Evolutionary conservation across 2,797 vertebrate genomes (phyloP).

Genomic region (Prionace glauca): DNA sequence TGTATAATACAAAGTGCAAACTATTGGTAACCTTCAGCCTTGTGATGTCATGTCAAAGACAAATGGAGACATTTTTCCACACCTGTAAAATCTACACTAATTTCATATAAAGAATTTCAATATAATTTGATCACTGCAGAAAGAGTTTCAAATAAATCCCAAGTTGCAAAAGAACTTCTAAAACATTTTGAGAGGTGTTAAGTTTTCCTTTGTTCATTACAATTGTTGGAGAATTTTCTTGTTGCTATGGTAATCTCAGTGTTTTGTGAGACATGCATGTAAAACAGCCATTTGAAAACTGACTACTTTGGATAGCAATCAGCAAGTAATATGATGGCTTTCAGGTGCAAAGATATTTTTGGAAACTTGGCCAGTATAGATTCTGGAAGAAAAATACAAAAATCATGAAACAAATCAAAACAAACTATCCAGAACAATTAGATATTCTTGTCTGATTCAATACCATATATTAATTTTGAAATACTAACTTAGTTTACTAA

Average conservation of each 20-base stretch:
- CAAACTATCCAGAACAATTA: background rate
- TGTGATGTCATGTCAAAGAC: no score
- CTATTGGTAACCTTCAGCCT: no score
- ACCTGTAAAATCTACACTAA: background rate
- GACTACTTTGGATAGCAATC: background rate
- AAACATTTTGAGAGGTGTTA: background rate
- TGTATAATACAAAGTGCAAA: no score
- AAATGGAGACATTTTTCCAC: background rate
- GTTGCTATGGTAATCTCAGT: conserved; percentile 15
- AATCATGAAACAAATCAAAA: background rate
- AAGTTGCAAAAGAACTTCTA: background rate
- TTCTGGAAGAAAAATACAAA: background rate
- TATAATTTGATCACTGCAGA: background rate
- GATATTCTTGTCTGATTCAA: background rate
- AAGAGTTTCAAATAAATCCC: background rate
- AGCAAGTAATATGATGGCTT: background rate
- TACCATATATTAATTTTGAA: background rate
- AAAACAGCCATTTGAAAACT: background rate
- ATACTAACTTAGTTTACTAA: background rate
- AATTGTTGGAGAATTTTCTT: background rate
- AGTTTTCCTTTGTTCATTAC: background rate
- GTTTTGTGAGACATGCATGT: background rate
- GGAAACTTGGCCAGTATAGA: background rate
- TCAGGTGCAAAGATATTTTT: background rate
- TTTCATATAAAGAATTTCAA: background rate